Percentiles rank a stretch among this genome's conserved stretches.
phyloP scores from a whole-genome alignment of 2,113 vertebrate genomes.

The Platichthys flesus region DNA sequence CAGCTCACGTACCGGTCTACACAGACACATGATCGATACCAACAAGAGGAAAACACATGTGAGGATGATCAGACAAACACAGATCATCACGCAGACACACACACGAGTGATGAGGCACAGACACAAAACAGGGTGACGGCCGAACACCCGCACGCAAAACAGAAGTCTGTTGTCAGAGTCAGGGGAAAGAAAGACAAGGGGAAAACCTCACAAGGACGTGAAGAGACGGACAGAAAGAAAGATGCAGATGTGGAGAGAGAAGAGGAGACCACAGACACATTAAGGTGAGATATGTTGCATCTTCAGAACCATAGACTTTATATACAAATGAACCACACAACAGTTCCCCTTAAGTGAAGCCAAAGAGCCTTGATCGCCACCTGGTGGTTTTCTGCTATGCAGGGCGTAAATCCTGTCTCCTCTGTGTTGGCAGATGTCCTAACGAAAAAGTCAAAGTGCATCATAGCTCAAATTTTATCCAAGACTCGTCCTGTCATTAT shows the following conservation, averaged over 20 bases:
- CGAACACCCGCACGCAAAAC: background rate
- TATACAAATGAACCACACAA: no score
- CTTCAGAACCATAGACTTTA: background rate
- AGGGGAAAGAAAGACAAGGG: background rate
- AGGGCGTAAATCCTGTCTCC: no score
- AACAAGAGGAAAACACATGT: background rate
- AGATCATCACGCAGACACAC: background rate
- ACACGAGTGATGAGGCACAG: background rate
- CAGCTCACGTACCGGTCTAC: background rate
- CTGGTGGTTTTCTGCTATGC: no score
- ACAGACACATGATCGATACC: background rate
- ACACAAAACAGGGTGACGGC: background rate
- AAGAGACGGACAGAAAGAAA: background rate
- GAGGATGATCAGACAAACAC: conserved; percentile 2
- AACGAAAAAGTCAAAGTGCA: no score
- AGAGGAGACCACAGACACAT: conserved; percentile 1
- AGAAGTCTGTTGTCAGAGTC: background rate
- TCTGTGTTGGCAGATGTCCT: no score
- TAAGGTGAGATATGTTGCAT: conserved; percentile 37
- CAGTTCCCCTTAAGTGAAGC: no score
- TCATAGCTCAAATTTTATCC: no score
- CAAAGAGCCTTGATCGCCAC: no score
- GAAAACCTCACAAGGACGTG: background rate
- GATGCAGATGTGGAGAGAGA: conserved; percentile 15
- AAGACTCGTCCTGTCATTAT: no score